Base-by-base conservation (phyloP, 2,113 vertebrate species). In the Phyllopteryx taeniolatus region DNA sequence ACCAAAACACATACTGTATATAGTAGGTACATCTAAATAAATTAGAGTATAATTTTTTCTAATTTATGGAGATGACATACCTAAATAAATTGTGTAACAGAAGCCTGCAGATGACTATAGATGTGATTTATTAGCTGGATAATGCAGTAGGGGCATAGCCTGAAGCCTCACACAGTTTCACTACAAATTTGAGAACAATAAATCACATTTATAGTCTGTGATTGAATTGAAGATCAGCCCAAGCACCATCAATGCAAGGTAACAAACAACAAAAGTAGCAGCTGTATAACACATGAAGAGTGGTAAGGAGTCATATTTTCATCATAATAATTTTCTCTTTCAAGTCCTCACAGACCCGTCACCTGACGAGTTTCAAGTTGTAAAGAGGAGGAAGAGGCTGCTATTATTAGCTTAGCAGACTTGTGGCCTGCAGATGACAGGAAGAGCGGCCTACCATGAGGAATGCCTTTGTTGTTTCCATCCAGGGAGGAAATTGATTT, bases 381-480 rank as follows among this genome's bases (percentile, higher is more conserved):
- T 91, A 92, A 94, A 82, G 79, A 54, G 20, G 61, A 72, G 69
- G 64, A 71, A 56, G 61, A 49, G 44, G 63, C 15, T 72, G 74
- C 87, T 92, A 93, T 87, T 92, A 91, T 90, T 92, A 92, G 89
- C 82, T 35, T 86, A 83, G 89, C 88, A 90, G 82, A 94, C 94
- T 95, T 95, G 94, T 96, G 93, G 94, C 90, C 92, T 88, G 93
- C 94, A 98, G 95, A 97, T 96, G 96, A 96, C 96, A 96, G 95
- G 94, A 96, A 95, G 93, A 67, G 75, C 35, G 72, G 86, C 92
- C 91, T 90, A 91, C 91, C 80, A 94, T 91, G 88, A 93, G 94
- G 94, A 95, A 95, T 94, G 92, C 92, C 87, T 77, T 93, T 94
- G 93, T 94, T 93, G 91, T 84, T 80, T 83, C 81, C 85, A 83